A percentile compares a stretch with the other conserved stretches of the same genome.
Conservation (phyloP, 1,140 invertebrate genomes). For the Amyelois transitella region DNA sequence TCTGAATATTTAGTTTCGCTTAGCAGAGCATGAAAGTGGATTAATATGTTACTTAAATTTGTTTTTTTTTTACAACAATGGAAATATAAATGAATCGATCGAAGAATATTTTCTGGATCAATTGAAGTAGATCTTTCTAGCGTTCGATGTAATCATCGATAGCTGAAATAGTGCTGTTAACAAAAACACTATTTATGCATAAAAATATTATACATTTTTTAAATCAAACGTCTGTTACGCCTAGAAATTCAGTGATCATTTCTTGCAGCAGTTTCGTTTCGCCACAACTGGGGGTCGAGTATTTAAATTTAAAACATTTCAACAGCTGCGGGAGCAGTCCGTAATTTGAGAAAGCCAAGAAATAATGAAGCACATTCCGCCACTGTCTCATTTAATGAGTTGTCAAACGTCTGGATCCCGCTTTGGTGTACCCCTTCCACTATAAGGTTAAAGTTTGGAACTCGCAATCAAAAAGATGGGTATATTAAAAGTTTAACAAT, state of each 20-base stretch:
- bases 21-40: too few relatives aligned
- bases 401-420: slow-evolving; percentile 29
- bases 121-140: too few relatives aligned
- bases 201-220: not conserved
- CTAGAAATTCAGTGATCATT: not conserved
- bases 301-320: slow-evolving; percentile 25
- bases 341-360: slow-evolving; percentile 27
- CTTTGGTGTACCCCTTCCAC: not conserved
- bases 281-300: not conserved
- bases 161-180: too few relatives aligned
- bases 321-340: slow-evolving; percentile 14
- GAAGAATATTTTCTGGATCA: too few relatives aligned
- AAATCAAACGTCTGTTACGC: not conserved
- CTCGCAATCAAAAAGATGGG: too few relatives aligned
- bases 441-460: slow-evolving; percentile 3
- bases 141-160: too few relatives aligned
- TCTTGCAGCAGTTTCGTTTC: not conserved
- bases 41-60: too few relatives aligned
- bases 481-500: too few relatives aligned
- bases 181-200: too few relatives aligned
- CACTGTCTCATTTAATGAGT: slow-evolving; percentile 29
- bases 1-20: too few relatives aligned
- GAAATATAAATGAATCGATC: too few relatives aligned
- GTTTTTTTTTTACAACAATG: too few relatives aligned
- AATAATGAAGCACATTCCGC: slow-evolving; percentile 36